Evolutionary conservation across 2,888 invertebrate genomes (phyloP), one percentile per base, ranked within the genome.

Genomic region (Brachypalpus laphriformis): DNA sequence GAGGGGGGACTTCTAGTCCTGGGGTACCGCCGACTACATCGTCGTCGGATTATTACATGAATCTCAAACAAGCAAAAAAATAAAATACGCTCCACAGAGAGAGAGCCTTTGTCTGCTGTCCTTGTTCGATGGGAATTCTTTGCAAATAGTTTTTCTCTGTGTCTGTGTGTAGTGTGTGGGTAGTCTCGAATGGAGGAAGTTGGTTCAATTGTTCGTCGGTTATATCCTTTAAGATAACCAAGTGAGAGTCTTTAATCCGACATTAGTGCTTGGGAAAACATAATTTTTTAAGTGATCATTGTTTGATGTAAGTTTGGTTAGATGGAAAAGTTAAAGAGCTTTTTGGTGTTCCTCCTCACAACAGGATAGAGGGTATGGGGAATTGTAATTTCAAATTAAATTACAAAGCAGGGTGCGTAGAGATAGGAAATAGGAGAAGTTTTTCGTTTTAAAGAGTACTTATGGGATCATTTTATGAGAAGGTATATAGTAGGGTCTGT

Each of bases 231-330:
- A 63, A 68, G 68, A 74, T 47, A 42, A 78, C 57, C 81, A 70
- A 76, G 66, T 42, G 70, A 61, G 72, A 74, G 61, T 83, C 74
- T 57, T 83, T 83, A 83, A 83, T 78, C 68, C 57, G 78, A 74
- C 83, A 85, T 85, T 81, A 81, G 75, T 81, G 85, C 47, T 66
- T 59, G 31, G 70, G 63, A 70, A 76, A 80, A 80, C 70, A 80
- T 85, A 80, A 75, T 85, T 80, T 80, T 83, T 80, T 80, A 85
- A 81, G 80, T 81, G 85, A 85, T 85, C 81, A 71, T 85, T 80
- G 70, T 75, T 85, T 75, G 74, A 59, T 70, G 70, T 77, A 25
- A 59, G 63, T 57, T 65, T 18, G 14, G 61, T 28, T 11, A 37
- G 40, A 45, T 16, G 75, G 42, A 57, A 71, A 65, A 80, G 71